A percentile compares a stretch with the other conserved stretches of the same genome.
Evolutionary conservation across 2,888 invertebrate genomes (phyloP).

Genomic region (Bimastos eiseni): DNA sequence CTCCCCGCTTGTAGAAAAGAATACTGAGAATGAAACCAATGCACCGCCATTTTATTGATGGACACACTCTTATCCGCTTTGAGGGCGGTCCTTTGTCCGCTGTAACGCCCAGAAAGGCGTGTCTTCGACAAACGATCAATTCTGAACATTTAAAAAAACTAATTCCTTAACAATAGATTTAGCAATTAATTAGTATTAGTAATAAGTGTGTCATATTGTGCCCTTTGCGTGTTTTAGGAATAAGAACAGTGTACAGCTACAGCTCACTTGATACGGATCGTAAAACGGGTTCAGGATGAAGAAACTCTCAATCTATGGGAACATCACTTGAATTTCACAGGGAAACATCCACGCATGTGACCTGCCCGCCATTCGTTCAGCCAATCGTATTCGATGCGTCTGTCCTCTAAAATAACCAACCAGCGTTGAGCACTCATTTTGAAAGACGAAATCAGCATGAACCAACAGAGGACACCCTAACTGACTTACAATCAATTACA

Average conservation of each 20-base stretch:
- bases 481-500: background rate
- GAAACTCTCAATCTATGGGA: background rate
- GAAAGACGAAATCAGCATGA: background rate
- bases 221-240: background rate
- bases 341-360: background rate
- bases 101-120: background rate
- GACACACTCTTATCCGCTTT: background rate
- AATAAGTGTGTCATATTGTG: background rate
- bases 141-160: no score
- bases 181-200: no score
- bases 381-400: background rate
- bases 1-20: no score
- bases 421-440: background rate
- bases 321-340: background rate
- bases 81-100: background rate
- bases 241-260: background rate
- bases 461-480: background rate
- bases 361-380: background rate
- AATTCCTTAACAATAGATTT: no score
- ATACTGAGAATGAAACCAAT: no score
- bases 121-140: background rate
- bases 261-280: background rate
- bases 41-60: background rate
- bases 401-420: background rate
- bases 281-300: background rate